Percentiles rank a stretch among this genome's conserved stretches.
Conservation (phyloP, 1,140 invertebrate species). For the Pseudomyrmex flavicornis region DNA sequence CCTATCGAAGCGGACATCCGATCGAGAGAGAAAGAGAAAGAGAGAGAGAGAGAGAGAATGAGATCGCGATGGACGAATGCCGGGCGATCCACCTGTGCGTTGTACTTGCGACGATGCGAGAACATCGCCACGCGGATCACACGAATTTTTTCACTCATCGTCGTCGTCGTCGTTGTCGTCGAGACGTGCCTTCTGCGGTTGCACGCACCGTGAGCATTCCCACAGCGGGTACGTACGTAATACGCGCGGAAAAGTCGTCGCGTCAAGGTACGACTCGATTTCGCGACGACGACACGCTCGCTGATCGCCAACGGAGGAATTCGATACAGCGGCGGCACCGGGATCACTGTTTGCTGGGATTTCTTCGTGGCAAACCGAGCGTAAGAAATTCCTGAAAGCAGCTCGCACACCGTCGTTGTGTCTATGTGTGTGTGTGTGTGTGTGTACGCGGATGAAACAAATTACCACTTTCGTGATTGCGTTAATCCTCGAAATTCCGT, state of each 20-base stretch:
- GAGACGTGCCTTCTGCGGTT: slow-evolving; percentile 72
- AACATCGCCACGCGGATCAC: slow-evolving; percentile 32
- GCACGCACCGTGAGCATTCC: slow-evolving; percentile 81
- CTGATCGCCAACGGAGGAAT: slow-evolving; percentile 53
- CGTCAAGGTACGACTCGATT: slow-evolving; percentile 34
- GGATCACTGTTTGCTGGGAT: not conserved
- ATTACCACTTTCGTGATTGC: slow-evolving; percentile 23
- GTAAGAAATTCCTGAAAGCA: slow-evolving; percentile 24
- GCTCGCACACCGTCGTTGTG: not conserved
- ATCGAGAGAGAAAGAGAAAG: slow-evolving; percentile 50
- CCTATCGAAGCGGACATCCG: slow-evolving; percentile 81
- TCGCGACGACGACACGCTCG: slow-evolving; percentile 58
- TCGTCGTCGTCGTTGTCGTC: too few relatives aligned
- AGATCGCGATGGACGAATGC: slow-evolving; percentile 11
- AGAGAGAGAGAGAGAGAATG: too few relatives aligned
- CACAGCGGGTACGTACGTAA: slow-evolving; percentile 67
- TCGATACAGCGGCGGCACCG: slow-evolving; percentile 47
- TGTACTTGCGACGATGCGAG: slow-evolving; percentile 42
- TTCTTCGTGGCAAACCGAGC: slow-evolving; percentile 21
- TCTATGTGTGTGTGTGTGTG: too few relatives aligned
- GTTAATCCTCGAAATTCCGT: too few relatives aligned
- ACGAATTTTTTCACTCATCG: not conserved
- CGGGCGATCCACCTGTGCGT: slow-evolving; percentile 57
- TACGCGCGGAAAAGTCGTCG: slow-evolving; percentile 64
- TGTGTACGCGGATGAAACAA: not conserved